These are phyloP conservation scores for Entomobrya multifasciata DNA, from an alignment of 2,888 invertebrate genomes.

Conservation along the genomic window DNA sequence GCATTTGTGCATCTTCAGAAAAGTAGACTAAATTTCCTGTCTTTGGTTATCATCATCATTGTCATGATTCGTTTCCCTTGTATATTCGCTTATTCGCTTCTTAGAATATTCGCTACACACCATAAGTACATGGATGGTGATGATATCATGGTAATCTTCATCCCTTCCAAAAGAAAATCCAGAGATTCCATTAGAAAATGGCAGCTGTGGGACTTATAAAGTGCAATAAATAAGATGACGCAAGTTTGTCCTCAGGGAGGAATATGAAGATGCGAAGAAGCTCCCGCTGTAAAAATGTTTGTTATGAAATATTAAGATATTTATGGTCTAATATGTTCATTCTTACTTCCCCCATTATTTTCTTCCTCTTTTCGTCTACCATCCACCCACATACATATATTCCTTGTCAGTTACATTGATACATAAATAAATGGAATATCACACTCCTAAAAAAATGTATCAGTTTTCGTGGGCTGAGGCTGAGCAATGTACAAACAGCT, in stretches of 20 bases:
- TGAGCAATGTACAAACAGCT: too few relatives aligned
- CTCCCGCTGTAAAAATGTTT: constrained; percentile 7
- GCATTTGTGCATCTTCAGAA: too few relatives aligned
- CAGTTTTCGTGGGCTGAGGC: too few relatives aligned
- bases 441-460: too few relatives aligned
- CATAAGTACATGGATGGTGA: background rate
- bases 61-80: background rate
- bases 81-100: background rate
- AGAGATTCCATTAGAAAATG: constrained; percentile 64
- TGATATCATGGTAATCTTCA: background rate
- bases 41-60: too few relatives aligned
- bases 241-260: constrained; percentile 43
- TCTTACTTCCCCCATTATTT: background rate
- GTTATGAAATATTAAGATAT: constrained; percentile 36
- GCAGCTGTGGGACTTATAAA: constrained; percentile 62
- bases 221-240: constrained; percentile 53
- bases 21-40: too few relatives aligned
- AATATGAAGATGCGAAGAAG: constrained; percentile 7
- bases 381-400: too few relatives aligned
- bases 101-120: background rate
- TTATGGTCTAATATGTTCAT: background rate
- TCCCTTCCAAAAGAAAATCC: constrained; percentile 42
- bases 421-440: too few relatives aligned
- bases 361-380: too few relatives aligned
- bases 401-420: constrained; percentile 42